Conservation (phyloP, 2,113 vertebrate genomes). For the Elaphurus davidianus region DNA sequence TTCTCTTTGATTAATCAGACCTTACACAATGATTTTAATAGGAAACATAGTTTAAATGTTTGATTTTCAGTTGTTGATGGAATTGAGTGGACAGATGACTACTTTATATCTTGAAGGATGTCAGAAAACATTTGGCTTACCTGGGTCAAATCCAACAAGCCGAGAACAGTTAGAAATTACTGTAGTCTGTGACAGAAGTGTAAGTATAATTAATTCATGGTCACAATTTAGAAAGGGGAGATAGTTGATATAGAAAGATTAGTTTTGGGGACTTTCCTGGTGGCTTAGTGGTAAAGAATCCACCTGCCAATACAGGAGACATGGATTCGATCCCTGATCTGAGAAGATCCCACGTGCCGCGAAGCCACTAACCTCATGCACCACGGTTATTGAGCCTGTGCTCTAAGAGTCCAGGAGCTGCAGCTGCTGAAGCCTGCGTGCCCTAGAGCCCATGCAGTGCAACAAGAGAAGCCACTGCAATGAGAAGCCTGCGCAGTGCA, state of each 20-base stretch:
- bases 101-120: not conserved
- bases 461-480: not conserved
- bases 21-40: not conserved
- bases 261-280: not conserved
- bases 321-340: not conserved
- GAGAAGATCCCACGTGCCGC: not conserved
- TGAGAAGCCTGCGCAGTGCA: not conserved
- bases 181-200: not conserved
- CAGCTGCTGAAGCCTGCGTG: fast-evolving
- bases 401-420: not conserved
- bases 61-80: not conserved
- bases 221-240: not conserved
- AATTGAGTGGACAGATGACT: not conserved
- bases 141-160: not conserved
- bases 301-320: not conserved
- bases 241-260: not conserved
- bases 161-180: not conserved
- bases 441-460: not conserved
- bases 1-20: not conserved
- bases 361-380: too few relatives aligned
- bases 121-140: not conserved
- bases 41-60: not conserved
- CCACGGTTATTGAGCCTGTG: not conserved
- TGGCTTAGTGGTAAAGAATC: not conserved
- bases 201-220: not conserved